Evolutionary conservation across 92 coral and sea anemone genomes (phyloP), one percentile per base, ranked within the genome.

Genomic region (Porites cylindrica): DNA sequence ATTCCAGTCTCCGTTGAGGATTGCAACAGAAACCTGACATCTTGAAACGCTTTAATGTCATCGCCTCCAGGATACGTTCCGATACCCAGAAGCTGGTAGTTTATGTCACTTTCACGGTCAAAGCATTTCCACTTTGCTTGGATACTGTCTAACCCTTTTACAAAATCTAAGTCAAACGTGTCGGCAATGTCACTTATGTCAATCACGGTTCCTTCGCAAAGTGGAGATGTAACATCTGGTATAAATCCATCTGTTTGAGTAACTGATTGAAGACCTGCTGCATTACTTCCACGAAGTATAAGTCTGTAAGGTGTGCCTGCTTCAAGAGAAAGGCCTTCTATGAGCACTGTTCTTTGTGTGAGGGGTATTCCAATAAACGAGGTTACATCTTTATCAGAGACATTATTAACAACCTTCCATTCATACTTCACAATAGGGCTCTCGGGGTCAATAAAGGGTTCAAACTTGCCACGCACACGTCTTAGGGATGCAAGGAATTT

Each of bases 21-120:
- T 11, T 63, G 77, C 18, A 68, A 71, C 54, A 64, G 18, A 23
- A 54, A 53, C n/a, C 51, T 26, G 60, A 89, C 53, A 50, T 88
- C 32, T 56, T 70, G 26, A 86, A 93, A 93, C 1, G 78, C 32
- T 68, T 23, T 85, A 21, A 91, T 43, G 65, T 93, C 80, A 24
- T 76, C 88, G 4, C 95, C 96, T 16, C 96, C 96, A 3, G 95
- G 96, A 51, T 95, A 93, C 21, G 93, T 95, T n/a, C 96, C 95
- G 8, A 95, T 84, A 47, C 94, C 96, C 2, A 92, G 70, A 7
- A 76, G 71, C 74, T 79, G 88, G 18, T 86, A 54, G 61, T 82
- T 82, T 76, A 95, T 87, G n/a, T 91, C 95, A 87, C 98, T 95
- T 69, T 95, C 98, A 3, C n/a, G 23, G 70, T 95, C 98, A 26